Conservation (phyloP, 2,113 vertebrate species). For the Hypanus sabinus region DNA sequence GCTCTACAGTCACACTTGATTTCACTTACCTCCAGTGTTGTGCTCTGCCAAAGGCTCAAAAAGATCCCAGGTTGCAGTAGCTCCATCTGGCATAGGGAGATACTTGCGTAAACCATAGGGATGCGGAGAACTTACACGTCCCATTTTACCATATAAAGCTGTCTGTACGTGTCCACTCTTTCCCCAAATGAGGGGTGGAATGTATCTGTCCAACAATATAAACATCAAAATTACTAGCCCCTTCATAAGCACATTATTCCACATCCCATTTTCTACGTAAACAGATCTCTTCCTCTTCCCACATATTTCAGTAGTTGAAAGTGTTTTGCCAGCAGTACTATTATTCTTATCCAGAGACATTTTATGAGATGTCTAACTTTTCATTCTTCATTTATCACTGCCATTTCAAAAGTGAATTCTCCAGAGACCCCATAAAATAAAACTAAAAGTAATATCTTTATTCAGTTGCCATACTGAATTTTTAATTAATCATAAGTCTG, state of each 20-base stretch:
- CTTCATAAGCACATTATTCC: neutral
- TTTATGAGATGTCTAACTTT: neutral
- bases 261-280: neutral
- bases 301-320: neutral
- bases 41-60: constrained; percentile 85
- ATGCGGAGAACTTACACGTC: constrained; percentile 83
- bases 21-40: constrained; percentile 77
- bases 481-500: neutral
- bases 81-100: constrained; percentile 88
- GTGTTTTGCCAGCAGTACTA: neutral
- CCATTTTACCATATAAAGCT: constrained; percentile 91
- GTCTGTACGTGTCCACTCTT: constrained; percentile 97
- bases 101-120: constrained; percentile 84
- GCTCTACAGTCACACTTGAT: neutral
- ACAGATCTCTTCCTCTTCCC: neutral
- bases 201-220: constrained; percentile 66
- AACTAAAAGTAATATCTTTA: neutral
- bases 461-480: neutral
- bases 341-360: neutral
- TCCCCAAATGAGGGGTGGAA: constrained; percentile 91
- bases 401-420: neutral
- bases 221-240: neutral
- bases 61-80: constrained; percentile 93
- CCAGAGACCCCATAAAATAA: neutral
- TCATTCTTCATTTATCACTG: neutral